phyloP scores from a whole-genome alignment of 1,140 invertebrate genomes.

The Temnothorax longispinosus region DNA sequence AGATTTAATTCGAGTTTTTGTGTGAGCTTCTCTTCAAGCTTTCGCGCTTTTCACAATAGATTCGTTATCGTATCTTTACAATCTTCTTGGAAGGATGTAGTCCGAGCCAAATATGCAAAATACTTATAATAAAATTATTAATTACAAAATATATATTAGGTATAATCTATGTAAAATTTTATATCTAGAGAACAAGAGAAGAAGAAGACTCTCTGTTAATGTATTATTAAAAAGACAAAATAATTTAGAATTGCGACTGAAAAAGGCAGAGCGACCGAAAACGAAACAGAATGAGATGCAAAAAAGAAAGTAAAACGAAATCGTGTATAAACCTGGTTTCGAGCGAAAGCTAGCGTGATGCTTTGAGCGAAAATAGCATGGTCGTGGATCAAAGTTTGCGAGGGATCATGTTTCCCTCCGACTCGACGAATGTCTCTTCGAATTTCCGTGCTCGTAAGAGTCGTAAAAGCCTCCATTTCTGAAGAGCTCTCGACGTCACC shows the following conservation, averaged over 20 bases:
- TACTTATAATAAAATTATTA: neutral
- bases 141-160: neutral
- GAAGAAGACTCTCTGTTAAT: neutral
- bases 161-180: neutral
- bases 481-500: neutral
- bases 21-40: neutral
- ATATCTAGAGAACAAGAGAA: neutral
- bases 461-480: conserved; percentile 41
- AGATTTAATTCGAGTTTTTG: neutral
- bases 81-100: neutral
- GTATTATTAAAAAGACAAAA: neutral
- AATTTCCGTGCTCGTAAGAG: conserved; percentile 17
- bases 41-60: neutral
- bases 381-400: conserved; percentile 26
- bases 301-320: neutral
- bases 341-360: neutral
- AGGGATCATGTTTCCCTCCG: conserved; percentile 4
- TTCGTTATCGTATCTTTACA: neutral
- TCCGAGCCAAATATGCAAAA: neutral
- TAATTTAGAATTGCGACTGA: neutral
- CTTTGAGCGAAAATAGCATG: neutral
- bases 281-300: neutral
- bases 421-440: conserved; percentile 4
- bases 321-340: neutral
- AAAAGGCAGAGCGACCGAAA: neutral